Percentiles rank a stretch among this genome's conserved stretches.
Evolutionary conservation across 2,113 vertebrate species (phyloP).

Genomic region (Piaya cayana): DNA sequence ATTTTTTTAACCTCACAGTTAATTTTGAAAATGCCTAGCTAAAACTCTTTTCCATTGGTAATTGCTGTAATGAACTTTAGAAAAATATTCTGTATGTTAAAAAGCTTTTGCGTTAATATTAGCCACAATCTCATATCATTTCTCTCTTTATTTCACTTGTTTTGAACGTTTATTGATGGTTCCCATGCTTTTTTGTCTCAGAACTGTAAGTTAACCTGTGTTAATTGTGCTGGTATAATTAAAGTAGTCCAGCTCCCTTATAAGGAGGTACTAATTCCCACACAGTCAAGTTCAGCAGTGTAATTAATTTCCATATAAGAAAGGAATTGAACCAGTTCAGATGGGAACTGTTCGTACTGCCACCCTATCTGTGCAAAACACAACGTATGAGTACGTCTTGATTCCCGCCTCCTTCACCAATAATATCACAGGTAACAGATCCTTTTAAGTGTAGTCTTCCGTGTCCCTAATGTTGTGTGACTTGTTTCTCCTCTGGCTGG

Average conservation of each 20-base stretch:
- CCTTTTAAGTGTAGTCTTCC: background rate
- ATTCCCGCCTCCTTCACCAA: background rate
- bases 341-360: background rate
- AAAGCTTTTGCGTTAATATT: background rate
- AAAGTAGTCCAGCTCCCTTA: background rate
- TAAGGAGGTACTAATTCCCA: background rate
- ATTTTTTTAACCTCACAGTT: background rate
- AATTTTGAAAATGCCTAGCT: background rate
- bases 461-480: background rate
- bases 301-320: background rate
- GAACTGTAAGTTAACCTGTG: background rate
- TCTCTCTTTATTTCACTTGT: background rate
- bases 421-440: background rate
- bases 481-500: background rate
- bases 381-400: accelerated
- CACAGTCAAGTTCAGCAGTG: background rate
- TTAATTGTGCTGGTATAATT: constrained; percentile 25
- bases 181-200: background rate
- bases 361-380: background rate
- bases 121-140: background rate
- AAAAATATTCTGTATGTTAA: background rate
- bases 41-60: background rate
- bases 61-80: background rate
- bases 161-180: background rate
- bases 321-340: background rate